A percentile compares a stretch with the other conserved stretches of the same genome.
Conservation (phyloP, 2,113 vertebrate species). For the Archocentrus centrarchus region DNA sequence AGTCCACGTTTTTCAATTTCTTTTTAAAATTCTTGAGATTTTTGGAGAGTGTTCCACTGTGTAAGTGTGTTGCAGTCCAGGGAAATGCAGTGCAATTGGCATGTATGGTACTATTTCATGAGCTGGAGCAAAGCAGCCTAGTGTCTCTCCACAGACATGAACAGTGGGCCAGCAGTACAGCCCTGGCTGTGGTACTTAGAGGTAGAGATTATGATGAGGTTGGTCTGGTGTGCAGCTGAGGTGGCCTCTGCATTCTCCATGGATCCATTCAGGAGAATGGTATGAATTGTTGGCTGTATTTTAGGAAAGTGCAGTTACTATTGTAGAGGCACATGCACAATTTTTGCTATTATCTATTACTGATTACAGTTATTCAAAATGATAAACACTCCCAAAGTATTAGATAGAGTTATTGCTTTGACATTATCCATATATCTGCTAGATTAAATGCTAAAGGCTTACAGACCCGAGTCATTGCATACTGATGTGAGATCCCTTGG, state of each 20-base stretch:
- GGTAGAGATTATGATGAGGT: not conserved
- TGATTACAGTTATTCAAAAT: slow-evolving; percentile 4
- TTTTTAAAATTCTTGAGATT: slow-evolving; percentile 3
- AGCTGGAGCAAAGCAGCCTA: slow-evolving; percentile 3
- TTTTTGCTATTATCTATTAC: not conserved
- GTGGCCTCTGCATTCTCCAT: not conserved
- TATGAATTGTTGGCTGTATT: not conserved
- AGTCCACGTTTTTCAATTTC: not conserved
- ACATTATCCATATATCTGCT: not conserved
- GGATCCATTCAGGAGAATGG: not conserved
- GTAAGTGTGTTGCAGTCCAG: not conserved
- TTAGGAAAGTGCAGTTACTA: not conserved
- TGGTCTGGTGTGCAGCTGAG: not conserved
- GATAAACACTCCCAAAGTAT: not conserved
- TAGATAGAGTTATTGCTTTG: slow-evolving; percentile 1
- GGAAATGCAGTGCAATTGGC: not conserved
- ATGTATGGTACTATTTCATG: not conserved
- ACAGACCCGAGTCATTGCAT: not conserved
- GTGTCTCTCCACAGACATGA: not conserved
- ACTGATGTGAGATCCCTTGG: not conserved
- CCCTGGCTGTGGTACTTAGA: not conserved
- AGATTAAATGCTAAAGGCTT: not conserved
- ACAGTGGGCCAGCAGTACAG: not conserved
- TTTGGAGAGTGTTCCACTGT: not conserved
- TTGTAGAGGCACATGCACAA: not conserved